Conservation (phyloP, 2,113 vertebrate species). For the Thermophis baileyi region DNA sequence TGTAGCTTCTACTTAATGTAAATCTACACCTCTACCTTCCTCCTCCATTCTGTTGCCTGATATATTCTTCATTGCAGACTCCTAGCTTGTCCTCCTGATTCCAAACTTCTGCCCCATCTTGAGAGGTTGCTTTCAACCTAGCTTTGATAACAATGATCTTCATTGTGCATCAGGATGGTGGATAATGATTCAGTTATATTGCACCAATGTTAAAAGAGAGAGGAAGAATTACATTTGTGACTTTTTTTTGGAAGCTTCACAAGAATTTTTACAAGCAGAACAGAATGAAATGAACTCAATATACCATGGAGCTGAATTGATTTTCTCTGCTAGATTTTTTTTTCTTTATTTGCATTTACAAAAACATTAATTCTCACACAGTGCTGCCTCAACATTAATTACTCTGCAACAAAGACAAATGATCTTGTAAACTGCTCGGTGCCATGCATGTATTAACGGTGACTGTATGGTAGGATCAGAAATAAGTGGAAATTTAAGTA, state of each 20-base stretch:
- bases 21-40: background rate
- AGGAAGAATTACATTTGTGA: background rate
- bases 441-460: constrained; percentile 37
- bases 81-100: background rate
- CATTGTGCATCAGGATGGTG: background rate
- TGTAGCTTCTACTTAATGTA: background rate
- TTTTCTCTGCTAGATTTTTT: constrained; percentile 41
- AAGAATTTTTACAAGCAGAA: constrained; percentile 24
- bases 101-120: background rate
- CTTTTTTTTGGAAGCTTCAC: background rate
- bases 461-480: constrained; percentile 12
- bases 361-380: constrained; percentile 51
- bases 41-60: background rate
- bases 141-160: background rate
- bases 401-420: constrained; percentile 50
- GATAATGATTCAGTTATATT: background rate
- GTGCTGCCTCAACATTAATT: constrained; percentile 52
- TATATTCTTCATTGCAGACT: background rate
- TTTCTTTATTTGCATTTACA: constrained; percentile 40
- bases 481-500: constrained; percentile 17
- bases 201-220: background rate
- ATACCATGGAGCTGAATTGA: constrained; percentile 38
- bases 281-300: constrained; percentile 24
- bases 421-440: constrained; percentile 44
- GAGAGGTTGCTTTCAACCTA: background rate